Base-by-base conservation (phyloP, 1,140 invertebrate genomes). In the Lamellibrachia luymesi region DNA sequence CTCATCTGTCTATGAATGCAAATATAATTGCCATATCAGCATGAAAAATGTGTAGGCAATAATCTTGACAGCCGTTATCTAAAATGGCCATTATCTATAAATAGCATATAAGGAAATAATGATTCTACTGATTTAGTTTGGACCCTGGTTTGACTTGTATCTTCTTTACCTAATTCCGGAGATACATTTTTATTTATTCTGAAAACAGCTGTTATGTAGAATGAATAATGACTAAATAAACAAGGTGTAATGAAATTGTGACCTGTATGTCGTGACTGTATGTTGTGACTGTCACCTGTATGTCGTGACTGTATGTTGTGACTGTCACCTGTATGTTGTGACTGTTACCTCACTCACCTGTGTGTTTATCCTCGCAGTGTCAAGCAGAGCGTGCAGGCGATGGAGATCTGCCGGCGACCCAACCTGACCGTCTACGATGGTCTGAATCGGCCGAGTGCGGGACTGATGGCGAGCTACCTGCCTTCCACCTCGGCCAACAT, bases 401-500 rank as follows among this genome's bases (percentile, higher is more conserved):
- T 96, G 96, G 96, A 96, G 92, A 95, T 96, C 51, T 96, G 96
- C 93, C 94, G 95, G 25, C 94, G 95, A 92, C 93, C 95, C 64
- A 94, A 95, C 90, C 94, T 94, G 89, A 93, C 94, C 91, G 93
- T 95, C 91, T 96, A 96, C 93, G 96, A 96, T 93, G 95, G 92
- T 27, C 38, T 91, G 13, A 49, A 91, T n/a, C 38, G 91, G 91
- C 50, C 92, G 22, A 51, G 51, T 95, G 96, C 96, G 93, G 94
- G 92, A 92, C 93, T 50, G 93, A 93, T 96, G 96, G 97, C 94
- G 96, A 98, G 96, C 97, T 98, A 96, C 97, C 98, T 97, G 64
- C 97, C 97, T n/a, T 97, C 97, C 91, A 97, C 98, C 49, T 98
- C 97, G 94, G 97, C 98, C 93, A 98, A 98, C 96, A 98, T 98